Evolutionary conservation across 2,797 vertebrate genomes (phyloP), one percentile per base, ranked within the genome.

Genomic region (Urosaurus nigricauda): DNA sequence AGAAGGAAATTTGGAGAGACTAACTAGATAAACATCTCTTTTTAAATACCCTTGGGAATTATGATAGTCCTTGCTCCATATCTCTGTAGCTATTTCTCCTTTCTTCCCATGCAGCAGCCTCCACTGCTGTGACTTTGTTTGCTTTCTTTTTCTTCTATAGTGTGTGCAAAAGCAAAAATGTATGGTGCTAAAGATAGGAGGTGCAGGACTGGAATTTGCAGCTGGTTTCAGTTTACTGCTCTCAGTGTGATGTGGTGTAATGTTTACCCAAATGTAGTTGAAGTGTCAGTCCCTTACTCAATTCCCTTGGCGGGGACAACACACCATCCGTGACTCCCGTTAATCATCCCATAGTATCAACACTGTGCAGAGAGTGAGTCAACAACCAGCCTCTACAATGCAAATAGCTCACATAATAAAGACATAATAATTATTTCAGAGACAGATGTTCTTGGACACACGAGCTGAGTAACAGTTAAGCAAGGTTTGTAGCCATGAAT

Each of bases 341-440:
- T 96, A 92, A 96, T 96, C 94, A 95, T 89, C 96, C 91, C 93
- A 94, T 94, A 93, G 75, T 91, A 95, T 90, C 92, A 80, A 84
- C 68, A 75, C 40, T 37, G 77, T 85, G 83, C 79, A 40, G 79
- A 70, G 79, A 90, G 87, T 89, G 89, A n/a, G 90, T 90, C 56
- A 92, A 92, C 94, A 95, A 90, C 47, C 85, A 88, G 89, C 93
- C 88, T 94, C 80, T 83, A 90, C 89, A 91, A 82, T 90, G 94
- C 92, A 91, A 94, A 94, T 92, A 94, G 82, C 43, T 89, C 47
- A 78, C 79, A 68, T 75, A 84, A 56, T 91, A 95, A 91, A 77
- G 86, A 89, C 70, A 74, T 11, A 6, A 81, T 81, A 58, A 87
- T 81, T 87, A 58, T 81, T 32, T n/a, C n/a, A 43, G 47, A 65